These are phyloP conservation scores for Bombus consobrinus DNA, from an alignment of 1,140 invertebrate species.

Conservation along the genomic window DNA sequence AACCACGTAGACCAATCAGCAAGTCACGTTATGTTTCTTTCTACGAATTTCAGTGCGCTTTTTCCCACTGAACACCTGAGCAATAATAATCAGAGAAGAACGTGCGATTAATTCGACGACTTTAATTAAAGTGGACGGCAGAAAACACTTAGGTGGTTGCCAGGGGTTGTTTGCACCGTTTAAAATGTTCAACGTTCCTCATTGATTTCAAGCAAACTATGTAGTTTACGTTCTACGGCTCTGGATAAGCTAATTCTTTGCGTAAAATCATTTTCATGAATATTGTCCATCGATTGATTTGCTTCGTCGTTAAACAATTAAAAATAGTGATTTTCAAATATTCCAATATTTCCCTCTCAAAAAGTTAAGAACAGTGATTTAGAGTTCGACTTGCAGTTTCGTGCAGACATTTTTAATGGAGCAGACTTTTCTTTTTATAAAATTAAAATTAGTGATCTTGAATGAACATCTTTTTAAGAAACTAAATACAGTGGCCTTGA, in stretches of 20 bases:
- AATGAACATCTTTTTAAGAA: neutral
- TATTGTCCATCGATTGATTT: neutral
- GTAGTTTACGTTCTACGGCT: constrained; percentile 7
- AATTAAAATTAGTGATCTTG: neutral
- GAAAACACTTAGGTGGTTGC: constrained; percentile 54
- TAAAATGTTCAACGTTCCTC: neutral
- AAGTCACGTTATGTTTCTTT: neutral
- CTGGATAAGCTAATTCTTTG: neutral
- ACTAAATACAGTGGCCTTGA: neutral
- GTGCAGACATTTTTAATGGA: neutral
- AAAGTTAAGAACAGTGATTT: neutral
- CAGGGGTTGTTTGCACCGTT: constrained; percentile 68
- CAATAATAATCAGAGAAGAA: neutral
- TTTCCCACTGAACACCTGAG: neutral
- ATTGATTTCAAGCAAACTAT: constrained; percentile 54
- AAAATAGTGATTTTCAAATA: neutral
- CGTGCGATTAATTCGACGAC: neutral
- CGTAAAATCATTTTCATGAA: neutral
- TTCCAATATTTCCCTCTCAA: no score
- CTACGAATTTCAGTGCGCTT: neutral
- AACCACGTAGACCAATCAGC: neutral
- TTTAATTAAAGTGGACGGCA: neutral
- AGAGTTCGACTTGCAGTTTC: neutral
- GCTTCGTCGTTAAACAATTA: neutral
- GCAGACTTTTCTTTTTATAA: neutral